Evolutionary conservation across 1,140 invertebrate species (phyloP).

Genomic region (Rhagoletis pomonella): DNA sequence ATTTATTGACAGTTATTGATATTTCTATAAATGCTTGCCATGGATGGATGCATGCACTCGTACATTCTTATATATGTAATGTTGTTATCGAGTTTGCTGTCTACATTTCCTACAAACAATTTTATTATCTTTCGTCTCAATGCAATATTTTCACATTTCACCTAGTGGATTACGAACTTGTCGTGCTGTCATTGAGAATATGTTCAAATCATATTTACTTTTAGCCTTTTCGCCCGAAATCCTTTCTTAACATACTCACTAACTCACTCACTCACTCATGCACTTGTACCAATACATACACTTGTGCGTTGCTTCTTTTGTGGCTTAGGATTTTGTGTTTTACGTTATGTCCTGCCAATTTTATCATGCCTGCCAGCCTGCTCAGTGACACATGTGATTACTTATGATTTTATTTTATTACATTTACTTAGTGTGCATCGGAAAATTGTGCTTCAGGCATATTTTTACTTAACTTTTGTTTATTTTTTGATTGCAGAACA

Average conservation of each 20-base stretch:
- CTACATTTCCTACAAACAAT: too few relatives aligned
- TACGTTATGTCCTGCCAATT: constrained; percentile 45
- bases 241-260: background rate
- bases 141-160: constrained; percentile 39
- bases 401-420: constrained; percentile 52
- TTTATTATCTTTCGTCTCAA: too few relatives aligned
- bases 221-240: constrained; percentile 17
- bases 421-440: constrained; percentile 21
- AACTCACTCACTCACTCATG: background rate
- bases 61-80: too few relatives aligned
- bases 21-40: constrained; percentile 25
- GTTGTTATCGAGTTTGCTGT: too few relatives aligned
- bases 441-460: background rate
- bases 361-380: constrained; percentile 34
- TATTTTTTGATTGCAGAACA: background rate
- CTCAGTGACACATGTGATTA: constrained; percentile 49
- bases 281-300: background rate
- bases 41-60: too few relatives aligned
- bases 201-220: constrained; percentile 35
- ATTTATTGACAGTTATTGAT: constrained; percentile 23
- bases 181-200: constrained; percentile 43
- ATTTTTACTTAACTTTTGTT: constrained; percentile 43
- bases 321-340: constrained; percentile 36
- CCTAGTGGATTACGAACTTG: constrained; percentile 5
- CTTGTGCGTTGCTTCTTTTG: background rate